Evolutionary conservation across 1,140 invertebrate genomes (phyloP).

Genomic region (Camponotus vicinus): DNA sequence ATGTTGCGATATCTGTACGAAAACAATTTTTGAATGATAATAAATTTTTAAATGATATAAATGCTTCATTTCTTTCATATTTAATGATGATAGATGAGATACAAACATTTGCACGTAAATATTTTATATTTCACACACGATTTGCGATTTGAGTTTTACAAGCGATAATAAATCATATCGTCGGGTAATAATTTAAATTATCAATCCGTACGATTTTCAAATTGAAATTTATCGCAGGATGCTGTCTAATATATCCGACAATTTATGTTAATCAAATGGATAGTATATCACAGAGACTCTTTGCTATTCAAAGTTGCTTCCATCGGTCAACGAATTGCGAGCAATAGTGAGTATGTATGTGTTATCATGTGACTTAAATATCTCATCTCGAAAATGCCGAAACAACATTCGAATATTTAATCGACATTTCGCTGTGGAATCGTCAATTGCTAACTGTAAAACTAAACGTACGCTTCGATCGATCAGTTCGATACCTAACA

Average conservation of each 20-base stretch:
- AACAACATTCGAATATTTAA: constrained; percentile 5
- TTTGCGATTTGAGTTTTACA: constrained; percentile 1
- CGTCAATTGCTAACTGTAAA: neutral
- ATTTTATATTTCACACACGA: neutral
- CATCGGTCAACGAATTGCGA: neutral
- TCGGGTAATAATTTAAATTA: neutral
- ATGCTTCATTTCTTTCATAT: neutral
- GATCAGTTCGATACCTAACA: neutral
- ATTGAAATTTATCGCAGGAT: constrained; percentile 17
- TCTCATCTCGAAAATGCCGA: neutral
- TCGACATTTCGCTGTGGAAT: neutral
- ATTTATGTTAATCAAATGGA: constrained; percentile 19
- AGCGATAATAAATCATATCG: neutral
- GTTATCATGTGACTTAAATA: constrained; percentile 9
- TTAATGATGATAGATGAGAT: neutral
- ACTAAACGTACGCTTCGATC: neutral
- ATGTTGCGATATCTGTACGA: neutral
- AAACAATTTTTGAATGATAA: neutral
- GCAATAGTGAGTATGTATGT: neutral
- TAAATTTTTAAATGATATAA: neutral
- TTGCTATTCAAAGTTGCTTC: constrained; percentile 27
- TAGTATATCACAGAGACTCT: neutral
- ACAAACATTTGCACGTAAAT: neutral
- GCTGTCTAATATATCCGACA: constrained; percentile 10
- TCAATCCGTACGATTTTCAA: neutral